A percentile compares a stretch with the other conserved stretches of the same genome.
These are phyloP conservation scores for Paratrypauchen microcephalus DNA, from an alignment of 2,797 vertebrate species.

Conservation along the genomic window DNA sequence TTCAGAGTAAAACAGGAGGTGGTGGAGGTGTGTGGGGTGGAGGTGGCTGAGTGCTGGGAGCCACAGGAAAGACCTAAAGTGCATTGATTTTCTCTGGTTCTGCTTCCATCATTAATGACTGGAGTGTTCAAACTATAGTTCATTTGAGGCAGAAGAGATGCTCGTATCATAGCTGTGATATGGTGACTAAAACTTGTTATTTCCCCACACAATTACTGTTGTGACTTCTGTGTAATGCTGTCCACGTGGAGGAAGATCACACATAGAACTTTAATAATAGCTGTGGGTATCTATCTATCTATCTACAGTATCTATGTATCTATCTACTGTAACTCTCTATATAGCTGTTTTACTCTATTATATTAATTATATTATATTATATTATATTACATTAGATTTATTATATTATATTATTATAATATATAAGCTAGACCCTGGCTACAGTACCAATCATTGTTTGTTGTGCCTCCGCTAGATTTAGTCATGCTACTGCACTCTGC, in stretches of 20 bases:
- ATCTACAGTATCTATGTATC: too few species aligned
- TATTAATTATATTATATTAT: too few species aligned
- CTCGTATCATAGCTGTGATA: background rate
- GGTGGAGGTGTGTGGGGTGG: background rate
- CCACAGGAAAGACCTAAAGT: conserved; percentile 51
- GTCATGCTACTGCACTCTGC: background rate
- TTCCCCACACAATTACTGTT: too few species aligned
- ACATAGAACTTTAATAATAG: too few species aligned
- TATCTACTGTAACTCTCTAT: too few species aligned
- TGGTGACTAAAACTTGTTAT: background rate
- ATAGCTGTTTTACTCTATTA: too few species aligned
- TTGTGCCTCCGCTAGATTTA: background rate
- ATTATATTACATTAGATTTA: too few species aligned
- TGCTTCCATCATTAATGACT: conserved; percentile 40
- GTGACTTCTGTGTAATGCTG: too few species aligned
- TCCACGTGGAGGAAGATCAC: too few species aligned
- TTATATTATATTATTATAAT: too few species aligned
- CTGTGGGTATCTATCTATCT: too few species aligned
- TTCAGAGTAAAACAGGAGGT: conserved; percentile 6
- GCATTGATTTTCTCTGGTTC: conserved; percentile 59
- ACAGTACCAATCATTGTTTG: background rate
- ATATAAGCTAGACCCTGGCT: background rate
- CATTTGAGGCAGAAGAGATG: background rate
- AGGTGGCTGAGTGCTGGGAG: conserved; percentile 12
- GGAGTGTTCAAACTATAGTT: conserved; percentile 15